phyloP scores from a whole-genome alignment of 2,113 vertebrate species.

The Cervus canadensis region DNA sequence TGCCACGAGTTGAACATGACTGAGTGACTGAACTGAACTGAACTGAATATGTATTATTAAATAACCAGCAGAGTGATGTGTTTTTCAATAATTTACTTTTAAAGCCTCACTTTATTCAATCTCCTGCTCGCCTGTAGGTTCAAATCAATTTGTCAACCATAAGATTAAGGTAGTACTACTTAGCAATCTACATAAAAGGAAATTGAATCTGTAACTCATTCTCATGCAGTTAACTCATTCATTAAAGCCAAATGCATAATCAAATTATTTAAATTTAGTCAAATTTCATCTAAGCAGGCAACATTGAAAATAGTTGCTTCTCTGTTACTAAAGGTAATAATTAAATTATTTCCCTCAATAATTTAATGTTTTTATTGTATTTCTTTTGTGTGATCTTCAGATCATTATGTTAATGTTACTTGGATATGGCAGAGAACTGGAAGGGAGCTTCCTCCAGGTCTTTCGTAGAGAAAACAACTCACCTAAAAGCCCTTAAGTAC shows the following conservation, averaged over 20 bases:
- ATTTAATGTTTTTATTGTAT: neutral
- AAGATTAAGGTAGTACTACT: neutral
- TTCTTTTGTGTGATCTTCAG: neutral
- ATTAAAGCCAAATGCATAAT: slow-evolving; percentile 11
- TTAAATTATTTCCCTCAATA: neutral
- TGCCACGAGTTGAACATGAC: neutral
- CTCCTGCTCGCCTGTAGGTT: neutral
- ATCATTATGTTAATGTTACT: neutral
- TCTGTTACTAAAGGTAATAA: neutral
- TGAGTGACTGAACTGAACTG: neutral
- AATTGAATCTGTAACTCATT: neutral
- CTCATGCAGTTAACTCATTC: neutral
- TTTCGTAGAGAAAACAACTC: neutral
- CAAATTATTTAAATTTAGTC: slow-evolving; percentile 8
- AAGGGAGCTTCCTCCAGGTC: neutral
- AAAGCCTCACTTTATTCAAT: slow-evolving; percentile 24
- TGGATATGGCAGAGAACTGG: neutral
- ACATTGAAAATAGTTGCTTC: neutral
- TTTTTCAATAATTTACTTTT: slow-evolving; percentile 5
- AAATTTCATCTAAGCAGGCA: neutral
- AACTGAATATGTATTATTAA: neutral
- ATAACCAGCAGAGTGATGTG: neutral
- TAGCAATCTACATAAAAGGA: neutral
- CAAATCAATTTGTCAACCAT: neutral
- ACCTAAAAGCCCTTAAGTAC: neutral